Percentiles rank a stretch among this genome's conserved stretches.
Conservation (phyloP, 2,888 invertebrate species). For the Diaprepes abbreviatus region DNA sequence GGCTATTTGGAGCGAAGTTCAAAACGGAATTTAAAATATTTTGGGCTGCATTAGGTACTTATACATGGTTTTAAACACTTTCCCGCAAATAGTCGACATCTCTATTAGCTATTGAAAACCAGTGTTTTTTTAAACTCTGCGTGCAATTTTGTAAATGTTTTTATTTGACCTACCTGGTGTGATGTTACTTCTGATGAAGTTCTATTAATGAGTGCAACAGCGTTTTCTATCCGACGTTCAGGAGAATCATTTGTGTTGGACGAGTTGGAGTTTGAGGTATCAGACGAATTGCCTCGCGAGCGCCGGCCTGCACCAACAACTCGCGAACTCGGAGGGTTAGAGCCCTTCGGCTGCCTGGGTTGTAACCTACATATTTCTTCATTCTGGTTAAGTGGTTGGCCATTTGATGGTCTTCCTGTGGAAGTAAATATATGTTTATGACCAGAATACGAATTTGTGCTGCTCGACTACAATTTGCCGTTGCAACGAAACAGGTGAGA, state of each 20-base stretch:
- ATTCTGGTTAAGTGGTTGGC: neutral
- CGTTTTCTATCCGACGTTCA: neutral
- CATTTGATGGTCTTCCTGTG: too few species aligned
- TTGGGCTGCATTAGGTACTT: too few species aligned
- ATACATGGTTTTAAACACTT: too few species aligned
- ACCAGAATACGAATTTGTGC: too few species aligned
- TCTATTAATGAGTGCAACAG: neutral
- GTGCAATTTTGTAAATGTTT: too few species aligned
- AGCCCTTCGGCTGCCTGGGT: neutral
- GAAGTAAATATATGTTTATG: neutral
- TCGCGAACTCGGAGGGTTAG: conserved; percentile 1
- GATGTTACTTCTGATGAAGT: neutral
- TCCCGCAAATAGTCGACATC: too few species aligned
- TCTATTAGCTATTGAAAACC: too few species aligned
- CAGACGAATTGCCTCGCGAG: neutral
- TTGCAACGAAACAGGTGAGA: too few species aligned
- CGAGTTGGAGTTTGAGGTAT: neutral
- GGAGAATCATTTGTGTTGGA: neutral
- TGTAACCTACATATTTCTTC: neutral
- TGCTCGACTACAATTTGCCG: too few species aligned
- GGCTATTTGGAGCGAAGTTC: too few species aligned
- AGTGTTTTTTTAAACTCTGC: too few species aligned
- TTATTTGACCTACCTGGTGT: neutral
- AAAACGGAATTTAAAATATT: too few species aligned
- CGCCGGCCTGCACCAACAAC: conserved; percentile 23